Conservation (phyloP, 2,888 invertebrate genomes). For the Spilosoma lubricipeda region DNA sequence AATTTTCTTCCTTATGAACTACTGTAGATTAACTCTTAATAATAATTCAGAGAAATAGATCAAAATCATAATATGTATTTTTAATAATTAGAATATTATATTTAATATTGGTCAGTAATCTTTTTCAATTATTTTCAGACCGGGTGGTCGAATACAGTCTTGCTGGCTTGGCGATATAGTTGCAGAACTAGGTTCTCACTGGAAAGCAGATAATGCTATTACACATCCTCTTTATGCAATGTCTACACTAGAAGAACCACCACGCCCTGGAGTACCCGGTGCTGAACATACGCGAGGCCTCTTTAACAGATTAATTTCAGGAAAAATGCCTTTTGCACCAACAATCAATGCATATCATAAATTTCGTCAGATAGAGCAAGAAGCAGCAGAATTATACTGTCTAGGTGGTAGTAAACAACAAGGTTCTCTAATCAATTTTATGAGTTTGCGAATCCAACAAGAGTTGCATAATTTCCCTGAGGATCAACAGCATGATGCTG, state of each 20-base stretch:
- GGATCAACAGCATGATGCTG: slow-evolving; percentile 89
- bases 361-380: slow-evolving; percentile 88
- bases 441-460: slow-evolving; percentile 89
- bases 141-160: slow-evolving; percentile 92
- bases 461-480: slow-evolving; percentile 89
- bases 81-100: no score
- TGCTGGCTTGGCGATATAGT: slow-evolving; percentile 92
- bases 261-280: slow-evolving; percentile 84
- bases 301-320: slow-evolving; percentile 88
- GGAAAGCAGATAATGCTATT: slow-evolving; percentile 84
- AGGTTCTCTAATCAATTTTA: slow-evolving; percentile 88
- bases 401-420: slow-evolving; percentile 87
- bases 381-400: slow-evolving; percentile 88
- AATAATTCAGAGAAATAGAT: neutral
- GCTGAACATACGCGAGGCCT: slow-evolving; percentile 84
- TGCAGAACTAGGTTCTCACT: slow-evolving; percentile 91
- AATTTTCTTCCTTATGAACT: neutral
- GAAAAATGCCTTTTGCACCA: slow-evolving; percentile 87
- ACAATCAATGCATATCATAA: slow-evolving; percentile 88
- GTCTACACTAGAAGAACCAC: slow-evolving; percentile 87
- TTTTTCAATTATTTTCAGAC: slow-evolving; percentile 77
- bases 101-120: neutral
- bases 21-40: neutral
- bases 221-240: slow-evolving; percentile 87
- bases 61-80: neutral